Evolutionary conservation across 2,888 invertebrate species (phyloP).

Genomic region (Hypselothyrea guttata): DNA sequence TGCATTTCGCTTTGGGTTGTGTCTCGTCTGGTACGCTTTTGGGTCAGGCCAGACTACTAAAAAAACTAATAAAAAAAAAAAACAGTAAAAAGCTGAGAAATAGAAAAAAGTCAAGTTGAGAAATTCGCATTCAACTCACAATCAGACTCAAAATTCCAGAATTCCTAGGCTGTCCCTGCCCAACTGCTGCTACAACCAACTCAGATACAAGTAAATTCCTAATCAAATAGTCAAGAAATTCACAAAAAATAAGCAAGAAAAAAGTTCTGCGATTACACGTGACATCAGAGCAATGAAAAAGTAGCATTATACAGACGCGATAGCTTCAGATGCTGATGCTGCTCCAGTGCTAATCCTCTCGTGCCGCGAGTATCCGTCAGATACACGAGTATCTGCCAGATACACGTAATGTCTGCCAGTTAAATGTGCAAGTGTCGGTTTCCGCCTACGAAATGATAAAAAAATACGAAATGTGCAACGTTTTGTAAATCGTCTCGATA

Average conservation of each 20-base stretch:
- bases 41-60: slow-evolving; percentile 67
- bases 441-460: slow-evolving; percentile 46
- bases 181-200: slow-evolving; percentile 31
- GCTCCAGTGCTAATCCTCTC: slow-evolving; percentile 11
- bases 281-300: slow-evolving; percentile 19
- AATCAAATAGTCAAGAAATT: slow-evolving; percentile 26
- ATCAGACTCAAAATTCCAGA: slow-evolving; percentile 10
- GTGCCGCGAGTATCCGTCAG: slow-evolving; percentile 28
- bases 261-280: slow-evolving; percentile 35
- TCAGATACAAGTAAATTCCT: slow-evolving; percentile 29
- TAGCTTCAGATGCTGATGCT: slow-evolving; percentile 11
- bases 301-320: slow-evolving; percentile 24
- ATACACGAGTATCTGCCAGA: slow-evolving; percentile 29
- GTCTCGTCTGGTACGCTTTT: slow-evolving; percentile 76
- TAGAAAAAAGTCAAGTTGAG: slow-evolving; percentile 17
- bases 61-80: slow-evolving; percentile 31
- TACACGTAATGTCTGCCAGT: slow-evolving; percentile 35
- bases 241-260: slow-evolving; percentile 7
- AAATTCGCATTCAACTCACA: slow-evolving; percentile 30
- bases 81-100: slow-evolving; percentile 27
- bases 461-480: slow-evolving; percentile 25
- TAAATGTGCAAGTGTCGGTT: slow-evolving; percentile 60
- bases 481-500: slow-evolving; percentile 29
- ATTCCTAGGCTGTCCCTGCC: slow-evolving; percentile 52
- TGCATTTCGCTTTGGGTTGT: slow-evolving; percentile 80